Base-by-base conservation (phyloP, 2,888 invertebrate genomes). In the Craniophora ligustri region DNA sequence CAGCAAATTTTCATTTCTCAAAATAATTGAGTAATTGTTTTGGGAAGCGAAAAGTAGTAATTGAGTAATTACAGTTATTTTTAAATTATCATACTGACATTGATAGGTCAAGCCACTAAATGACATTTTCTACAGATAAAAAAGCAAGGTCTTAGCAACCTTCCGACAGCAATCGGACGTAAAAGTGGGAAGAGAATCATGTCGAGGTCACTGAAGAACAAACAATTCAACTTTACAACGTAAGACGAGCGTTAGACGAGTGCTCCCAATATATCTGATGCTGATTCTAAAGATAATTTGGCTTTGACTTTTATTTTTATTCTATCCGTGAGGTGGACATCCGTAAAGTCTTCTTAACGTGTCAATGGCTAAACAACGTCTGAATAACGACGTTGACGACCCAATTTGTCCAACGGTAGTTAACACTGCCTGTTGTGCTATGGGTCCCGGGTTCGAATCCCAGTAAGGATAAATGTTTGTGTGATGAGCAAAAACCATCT, bases 121-220 rank as follows among this genome's bases (percentile, higher is more conserved):
- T 65, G 32, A 50, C 41, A 53, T 47, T 67, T 73, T 61, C 30
- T 44, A 46, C 46, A 69, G 66, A 71, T 69, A 72, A 68, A 72
- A 49, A 70, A 70, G 46, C 75, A 75, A 81, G 76, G 76, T 59
- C 59, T 55, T 13, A 10, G 18, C 14, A 68, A 62, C 73, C 72
- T 75, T 68, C 58, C 14, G 38, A 50, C 47, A 30, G 44, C 55
- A 41, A 73, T 74, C 66, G 60, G 61, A 74, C 71, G 67, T 76
- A 73, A 77, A 82, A 78, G 53, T 67, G 60, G 55, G 50, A 72
- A 69, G 48, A 56, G 55, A 79, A 75, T 69, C 50, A 66, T 80
- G 79, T 76, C 80, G 75, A 82, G 82, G 82, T 72, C 74, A 56
- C 16, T n/a, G 26, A 30, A 45, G 38, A 67, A 72, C 60, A 65